Evolutionary conservation across 2,888 invertebrate species (phyloP), one percentile per base, ranked within the genome.

Genomic region (Pandemis corylana): DNA sequence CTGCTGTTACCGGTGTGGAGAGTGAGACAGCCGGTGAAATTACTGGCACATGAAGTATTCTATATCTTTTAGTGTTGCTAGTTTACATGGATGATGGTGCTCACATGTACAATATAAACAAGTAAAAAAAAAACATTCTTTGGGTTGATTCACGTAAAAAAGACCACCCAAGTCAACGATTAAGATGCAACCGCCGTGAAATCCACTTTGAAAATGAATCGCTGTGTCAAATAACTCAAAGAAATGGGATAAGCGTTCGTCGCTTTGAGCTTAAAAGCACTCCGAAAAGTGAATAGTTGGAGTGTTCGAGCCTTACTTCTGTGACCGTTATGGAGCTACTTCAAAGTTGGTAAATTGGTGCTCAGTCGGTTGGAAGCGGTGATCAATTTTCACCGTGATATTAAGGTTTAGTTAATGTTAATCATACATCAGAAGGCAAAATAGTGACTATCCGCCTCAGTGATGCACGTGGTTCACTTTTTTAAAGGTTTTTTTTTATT

Each of bases 281-380:
- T 66, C 36, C 68, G 68, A 68, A 68, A 63, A 73, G 53, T 56
- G 68, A 73, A 64, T 64, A 68, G 68, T 64, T 72, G 36, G 68
- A 36, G 28, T 68, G 61, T 68, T 72, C n/a, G 51, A 63, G 62
- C 68, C 42, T 42, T 20, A 46, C 51, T 56, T 65, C 65, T 28
- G n/a, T 51, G 66, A 66, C 41, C 20, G 49, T 59, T 62, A 53
- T 56, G 12, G 49, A 68, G 46, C 49, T 49, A 20, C 73, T 68
- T 42, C 56, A 73, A 73, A 73, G 68, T 73, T 73, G 15, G 56
- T 59, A 36, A 53, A 68, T 13, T 49, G 68, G n/a, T 66, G 15
- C 49, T 66, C 49, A 59, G 41, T 7, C 15, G 49, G 28, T 66
- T 12, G 56, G 20, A 56, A 9, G 49, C 20, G 42, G n/a, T 13